phyloP scores from a whole-genome alignment of 2,888 invertebrate species.

The Corbicula japonica region DNA sequence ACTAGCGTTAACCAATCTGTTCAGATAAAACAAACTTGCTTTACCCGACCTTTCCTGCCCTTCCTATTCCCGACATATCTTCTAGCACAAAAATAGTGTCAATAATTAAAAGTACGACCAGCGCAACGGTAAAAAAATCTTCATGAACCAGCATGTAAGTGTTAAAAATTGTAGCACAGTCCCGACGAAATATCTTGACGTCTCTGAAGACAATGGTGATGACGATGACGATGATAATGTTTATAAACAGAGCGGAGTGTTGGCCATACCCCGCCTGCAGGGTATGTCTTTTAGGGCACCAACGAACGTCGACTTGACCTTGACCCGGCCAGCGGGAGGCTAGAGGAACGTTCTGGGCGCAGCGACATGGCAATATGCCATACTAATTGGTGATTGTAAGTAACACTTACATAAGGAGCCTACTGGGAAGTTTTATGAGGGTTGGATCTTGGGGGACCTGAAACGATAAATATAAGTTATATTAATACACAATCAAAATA shows the following conservation, averaged over 20 bases:
- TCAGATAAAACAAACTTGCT: too few species aligned
- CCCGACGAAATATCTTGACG: conserved; percentile 10
- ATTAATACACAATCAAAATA: too few species aligned
- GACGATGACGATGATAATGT: conserved; percentile 9
- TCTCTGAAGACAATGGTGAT: conserved; percentile 15
- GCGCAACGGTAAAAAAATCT: conserved; percentile 25
- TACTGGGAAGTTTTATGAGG: conserved; percentile 80
- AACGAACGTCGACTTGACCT: conserved; percentile 11
- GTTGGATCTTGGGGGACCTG: conserved; percentile 68
- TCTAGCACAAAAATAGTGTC: too few species aligned
- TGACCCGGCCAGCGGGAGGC: conserved; percentile 56
- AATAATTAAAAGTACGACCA: conserved; percentile 8
- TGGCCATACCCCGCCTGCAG: conserved; percentile 48
- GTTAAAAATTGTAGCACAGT: not conserved
- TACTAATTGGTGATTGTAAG: conserved; percentile 76
- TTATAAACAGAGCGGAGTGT: conserved; percentile 16
- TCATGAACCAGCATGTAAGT: conserved; percentile 39
- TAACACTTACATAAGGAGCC: conserved; percentile 78
- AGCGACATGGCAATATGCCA: conserved; percentile 83
- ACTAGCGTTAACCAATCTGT: too few species aligned
- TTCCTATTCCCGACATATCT: too few species aligned
- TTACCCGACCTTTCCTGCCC: too few species aligned
- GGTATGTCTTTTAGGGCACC: conserved; percentile 18
- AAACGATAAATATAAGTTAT: conserved; percentile 47
- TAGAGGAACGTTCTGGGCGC: conserved; percentile 29